Conservation (phyloP, 2,113 vertebrate genomes). For the Rana temporaria region DNA sequence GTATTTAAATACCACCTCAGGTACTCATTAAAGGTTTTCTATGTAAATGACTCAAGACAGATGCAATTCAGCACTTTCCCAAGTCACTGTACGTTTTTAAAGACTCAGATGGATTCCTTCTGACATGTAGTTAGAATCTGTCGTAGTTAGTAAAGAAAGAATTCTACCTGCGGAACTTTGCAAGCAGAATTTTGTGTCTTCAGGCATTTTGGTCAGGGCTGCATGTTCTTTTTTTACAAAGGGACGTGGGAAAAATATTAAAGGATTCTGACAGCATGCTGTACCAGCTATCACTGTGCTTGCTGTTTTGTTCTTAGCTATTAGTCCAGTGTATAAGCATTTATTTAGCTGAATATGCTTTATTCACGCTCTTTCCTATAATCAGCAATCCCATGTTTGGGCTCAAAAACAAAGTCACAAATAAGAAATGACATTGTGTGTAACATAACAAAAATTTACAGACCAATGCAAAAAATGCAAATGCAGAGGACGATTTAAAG, state of each 20-base stretch:
- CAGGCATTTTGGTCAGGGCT: slow-evolving; percentile 11
- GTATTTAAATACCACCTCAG: slow-evolving; percentile 38
- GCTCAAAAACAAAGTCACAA: too few species aligned
- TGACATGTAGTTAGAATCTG: slow-evolving; percentile 43
- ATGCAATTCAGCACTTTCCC: slow-evolving; percentile 31
- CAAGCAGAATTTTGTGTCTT: slow-evolving; percentile 22
- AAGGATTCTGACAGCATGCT: neutral
- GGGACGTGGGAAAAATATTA: neutral
- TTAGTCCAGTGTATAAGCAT: neutral
- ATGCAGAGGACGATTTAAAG: too few species aligned
- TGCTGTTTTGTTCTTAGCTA: neutral
- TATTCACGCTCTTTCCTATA: neutral
- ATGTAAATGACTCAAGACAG: slow-evolving; percentile 38
- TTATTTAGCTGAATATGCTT: slow-evolving; percentile 1
- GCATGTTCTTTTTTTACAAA: neutral
- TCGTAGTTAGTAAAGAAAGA: slow-evolving; percentile 23
- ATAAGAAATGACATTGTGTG: too few species aligned
- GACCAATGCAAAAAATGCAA: too few species aligned
- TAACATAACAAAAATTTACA: too few species aligned
- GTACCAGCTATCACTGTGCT: neutral
- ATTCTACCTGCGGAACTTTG: slow-evolving; percentile 3
- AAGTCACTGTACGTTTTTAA: slow-evolving; percentile 47
- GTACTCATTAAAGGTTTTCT: slow-evolving; percentile 39
- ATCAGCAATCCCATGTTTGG: neutral
- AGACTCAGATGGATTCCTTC: slow-evolving; percentile 41